Conservation (phyloP, 2,888 invertebrate species). For the Agonopterix arenella region DNA sequence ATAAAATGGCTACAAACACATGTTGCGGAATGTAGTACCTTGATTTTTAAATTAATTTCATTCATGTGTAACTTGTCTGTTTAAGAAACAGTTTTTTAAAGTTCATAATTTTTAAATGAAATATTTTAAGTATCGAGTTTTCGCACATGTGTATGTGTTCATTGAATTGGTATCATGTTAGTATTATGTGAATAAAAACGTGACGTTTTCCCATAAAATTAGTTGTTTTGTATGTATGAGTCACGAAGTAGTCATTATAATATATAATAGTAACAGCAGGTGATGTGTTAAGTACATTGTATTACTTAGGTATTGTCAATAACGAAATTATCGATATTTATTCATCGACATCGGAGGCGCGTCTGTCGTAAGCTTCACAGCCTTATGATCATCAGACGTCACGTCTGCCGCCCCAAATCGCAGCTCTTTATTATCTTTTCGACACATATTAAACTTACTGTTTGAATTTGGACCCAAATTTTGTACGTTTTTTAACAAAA, state of each 20-base stretch:
- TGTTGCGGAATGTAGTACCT: background rate
- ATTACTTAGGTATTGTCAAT: constrained; percentile 2
- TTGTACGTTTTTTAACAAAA: constrained; percentile 34
- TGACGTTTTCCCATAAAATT: constrained; percentile 4
- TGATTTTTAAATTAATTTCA: background rate
- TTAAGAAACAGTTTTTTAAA: background rate
- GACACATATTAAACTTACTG: constrained; percentile 22
- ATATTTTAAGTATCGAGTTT: background rate
- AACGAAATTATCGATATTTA: constrained; percentile 8
- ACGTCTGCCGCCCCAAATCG: constrained; percentile 13
- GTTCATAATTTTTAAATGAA: background rate
- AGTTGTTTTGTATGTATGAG: constrained; percentile 25
- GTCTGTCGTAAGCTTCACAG: constrained; percentile 24
- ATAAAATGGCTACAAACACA: background rate
- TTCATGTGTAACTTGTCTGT: background rate
- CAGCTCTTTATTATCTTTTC: constrained; percentile 20
- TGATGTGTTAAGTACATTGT: constrained; percentile 29
- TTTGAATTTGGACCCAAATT: constrained; percentile 31
- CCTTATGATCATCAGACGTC: constrained; percentile 23
- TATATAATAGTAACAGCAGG: constrained; percentile 25
- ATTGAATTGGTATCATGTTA: constrained; percentile 1
- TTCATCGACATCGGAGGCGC: constrained; percentile 7
- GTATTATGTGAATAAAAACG: constrained; percentile 8
- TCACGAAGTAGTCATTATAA: constrained; percentile 47
- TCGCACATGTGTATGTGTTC: constrained; percentile 1